Evolutionary conservation across 2,797 vertebrate species (phyloP).

Genomic region (Ficedula albicollis): DNA sequence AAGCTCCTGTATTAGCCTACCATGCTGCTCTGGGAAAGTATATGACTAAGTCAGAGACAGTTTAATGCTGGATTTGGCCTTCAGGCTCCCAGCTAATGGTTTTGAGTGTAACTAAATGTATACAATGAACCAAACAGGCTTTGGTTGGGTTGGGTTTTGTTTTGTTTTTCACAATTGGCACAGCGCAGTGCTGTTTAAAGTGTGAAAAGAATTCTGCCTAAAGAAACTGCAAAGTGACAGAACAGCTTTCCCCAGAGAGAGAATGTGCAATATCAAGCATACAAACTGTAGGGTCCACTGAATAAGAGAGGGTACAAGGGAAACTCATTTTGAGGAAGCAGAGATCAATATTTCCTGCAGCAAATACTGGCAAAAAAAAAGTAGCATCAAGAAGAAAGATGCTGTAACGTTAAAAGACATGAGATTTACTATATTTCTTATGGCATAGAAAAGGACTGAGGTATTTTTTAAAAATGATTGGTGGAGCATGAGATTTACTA

Average conservation of each 20-base stretch:
- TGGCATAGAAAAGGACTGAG: no score
- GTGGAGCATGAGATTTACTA: slow-evolving; percentile 19
- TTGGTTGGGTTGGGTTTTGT: rapidly evolving
- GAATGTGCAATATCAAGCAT: slow-evolving; percentile 17
- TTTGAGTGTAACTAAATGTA: neutral
- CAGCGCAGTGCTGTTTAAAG: neutral
- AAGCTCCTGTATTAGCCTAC: slow-evolving; percentile 12
- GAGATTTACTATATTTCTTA: no score
- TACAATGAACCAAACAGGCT: neutral
- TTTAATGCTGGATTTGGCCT: neutral
- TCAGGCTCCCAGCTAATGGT: neutral
- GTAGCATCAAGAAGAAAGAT: slow-evolving; percentile 27
- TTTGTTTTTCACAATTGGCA: neutral
- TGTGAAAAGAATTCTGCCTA: slow-evolving; percentile 22
- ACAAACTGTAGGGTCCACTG: neutral
- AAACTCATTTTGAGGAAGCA: slow-evolving; percentile 52
- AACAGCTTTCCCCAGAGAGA: slow-evolving; percentile 4
- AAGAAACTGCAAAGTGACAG: slow-evolving; percentile 15
- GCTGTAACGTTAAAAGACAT: neutral
- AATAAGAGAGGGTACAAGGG: slow-evolving; percentile 35
- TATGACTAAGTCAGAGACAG: neutral
- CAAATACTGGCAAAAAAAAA: neutral
- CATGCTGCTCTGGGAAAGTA: neutral
- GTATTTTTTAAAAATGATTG: no score
- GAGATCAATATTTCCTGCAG: slow-evolving; percentile 47